These are phyloP conservation scores for Tetropium fuscum DNA, from an alignment of 2,888 invertebrate species.

Conservation along the genomic window DNA sequence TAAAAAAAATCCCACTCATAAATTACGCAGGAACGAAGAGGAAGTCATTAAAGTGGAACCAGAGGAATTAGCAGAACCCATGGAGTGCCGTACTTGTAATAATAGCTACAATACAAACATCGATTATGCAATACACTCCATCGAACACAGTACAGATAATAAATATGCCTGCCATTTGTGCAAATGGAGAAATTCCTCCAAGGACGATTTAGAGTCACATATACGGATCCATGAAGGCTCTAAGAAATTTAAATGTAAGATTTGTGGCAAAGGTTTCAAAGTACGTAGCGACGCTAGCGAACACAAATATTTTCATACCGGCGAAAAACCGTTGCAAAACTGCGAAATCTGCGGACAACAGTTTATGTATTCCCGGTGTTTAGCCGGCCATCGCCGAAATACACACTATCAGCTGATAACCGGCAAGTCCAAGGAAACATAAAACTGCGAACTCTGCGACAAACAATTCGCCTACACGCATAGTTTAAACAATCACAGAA, in stretches of 20 bases:
- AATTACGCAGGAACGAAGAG: slow-evolving; percentile 11
- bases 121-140: slow-evolving; percentile 58
- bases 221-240: slow-evolving; percentile 51
- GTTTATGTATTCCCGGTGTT: slow-evolving; percentile 68
- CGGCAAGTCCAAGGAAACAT: slow-evolving; percentile 56
- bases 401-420: slow-evolving; percentile 66
- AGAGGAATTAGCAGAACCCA: slow-evolving; percentile 56
- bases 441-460: slow-evolving; percentile 61
- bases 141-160: slow-evolving; percentile 52
- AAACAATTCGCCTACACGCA: slow-evolving; percentile 59
- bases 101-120: slow-evolving; percentile 65
- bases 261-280: slow-evolving; percentile 50
- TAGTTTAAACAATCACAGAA: slow-evolving; percentile 56
- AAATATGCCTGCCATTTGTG: slow-evolving; percentile 43
- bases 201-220: slow-evolving; percentile 55
- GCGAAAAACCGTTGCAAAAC: slow-evolving; percentile 61
- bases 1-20: background rate
- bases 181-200: slow-evolving; percentile 49
- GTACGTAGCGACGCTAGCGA: slow-evolving; percentile 67
- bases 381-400: slow-evolving; percentile 67
- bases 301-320: slow-evolving; percentile 66
- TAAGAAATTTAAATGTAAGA: slow-evolving; percentile 49
- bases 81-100: slow-evolving; percentile 69
- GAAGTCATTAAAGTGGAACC: slow-evolving; percentile 30
- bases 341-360: slow-evolving; percentile 63